Evolutionary conservation across 2,888 invertebrate species (phyloP), one percentile per base, ranked within the genome.

Genomic region (Tridacna gigas): DNA sequence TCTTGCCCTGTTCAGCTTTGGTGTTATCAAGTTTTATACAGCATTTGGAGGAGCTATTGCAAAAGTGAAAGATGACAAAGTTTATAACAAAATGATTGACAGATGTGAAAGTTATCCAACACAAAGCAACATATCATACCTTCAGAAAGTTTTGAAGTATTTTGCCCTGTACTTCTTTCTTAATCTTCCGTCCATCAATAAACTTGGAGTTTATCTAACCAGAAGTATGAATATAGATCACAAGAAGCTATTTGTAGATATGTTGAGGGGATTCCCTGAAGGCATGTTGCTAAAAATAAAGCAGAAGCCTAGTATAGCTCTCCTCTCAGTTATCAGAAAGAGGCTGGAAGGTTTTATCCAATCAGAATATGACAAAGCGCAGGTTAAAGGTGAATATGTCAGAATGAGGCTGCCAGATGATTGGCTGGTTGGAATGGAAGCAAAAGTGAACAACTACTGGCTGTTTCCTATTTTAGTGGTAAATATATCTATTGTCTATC

Each of bases 391-490:
- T 11, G 92, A 94, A 60, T 95, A 95, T 87, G 92, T 94, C 20
- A 90, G 88, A 22, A 77, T 89, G 76, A 85, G 92, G 61, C 90
- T 95, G 11, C 93, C 93, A 15, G 89, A 89, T 5, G 87, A 86
- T 18, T 91, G 94, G 45, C 79, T 91, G n/a, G 93, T 94, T 25
- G 95, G 95, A 5, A 80, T 78, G 65, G 89, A 91, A 22, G 93
- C 93, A 0, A 71, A 84, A n/a, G 82, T 91, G 37, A 94, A 93
- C 77, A 94, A 94, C 86, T 94, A 93, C 83, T 95, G 95, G 95
- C 91, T 95, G 51, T 95, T 93, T 88, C 95, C 95, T 12, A 91
- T 95, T 66, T 60, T 95, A 25, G 93, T 94, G 90, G 94, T 95
- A 89, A 91, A 94, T 91, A 47, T 47, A 3, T 11, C 20, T 20